Evolutionary conservation across 2,797 vertebrate genomes (phyloP).

Genomic region (Holocentrus rufus): DNA sequence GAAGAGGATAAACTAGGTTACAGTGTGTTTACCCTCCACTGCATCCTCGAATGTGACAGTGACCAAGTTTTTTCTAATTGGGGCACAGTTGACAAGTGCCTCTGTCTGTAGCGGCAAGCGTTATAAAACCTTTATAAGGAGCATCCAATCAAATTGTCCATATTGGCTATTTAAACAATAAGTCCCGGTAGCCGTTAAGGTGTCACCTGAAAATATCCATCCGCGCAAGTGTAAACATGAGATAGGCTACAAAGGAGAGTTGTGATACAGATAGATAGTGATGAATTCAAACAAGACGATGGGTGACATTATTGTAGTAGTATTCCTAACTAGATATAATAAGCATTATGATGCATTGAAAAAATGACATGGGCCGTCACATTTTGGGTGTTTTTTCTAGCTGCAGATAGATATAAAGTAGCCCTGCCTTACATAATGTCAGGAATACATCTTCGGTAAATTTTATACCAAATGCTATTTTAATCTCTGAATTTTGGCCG

Average conservation of each 20-base stretch:
- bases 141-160: conserved; percentile 76
- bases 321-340: not conserved
- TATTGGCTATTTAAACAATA: conserved; percentile 90
- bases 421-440: no score
- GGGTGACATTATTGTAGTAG: fast-evolving
- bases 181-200: conserved; percentile 85
- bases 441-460: no score
- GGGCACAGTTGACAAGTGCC: not conserved
- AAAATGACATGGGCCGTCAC: no score
- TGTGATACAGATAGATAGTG: not conserved
- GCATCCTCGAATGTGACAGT: not conserved
- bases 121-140: conserved; percentile 38
- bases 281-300: not conserved
- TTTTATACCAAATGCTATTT: not conserved
- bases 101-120: conserved; percentile 16
- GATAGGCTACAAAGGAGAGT: conserved; percentile 31
- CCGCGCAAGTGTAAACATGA: conserved; percentile 92
- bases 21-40: not conserved
- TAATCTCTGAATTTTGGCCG: not conserved
- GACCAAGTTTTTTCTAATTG: not conserved
- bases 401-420: no score
- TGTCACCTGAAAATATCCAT: conserved; percentile 92
- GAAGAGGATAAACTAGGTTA: no score
- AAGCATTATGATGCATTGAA: no score
- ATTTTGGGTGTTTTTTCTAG: no score